Conservation (phyloP, 2,113 vertebrate genomes). For the Daubentonia madagascariensis region DNA sequence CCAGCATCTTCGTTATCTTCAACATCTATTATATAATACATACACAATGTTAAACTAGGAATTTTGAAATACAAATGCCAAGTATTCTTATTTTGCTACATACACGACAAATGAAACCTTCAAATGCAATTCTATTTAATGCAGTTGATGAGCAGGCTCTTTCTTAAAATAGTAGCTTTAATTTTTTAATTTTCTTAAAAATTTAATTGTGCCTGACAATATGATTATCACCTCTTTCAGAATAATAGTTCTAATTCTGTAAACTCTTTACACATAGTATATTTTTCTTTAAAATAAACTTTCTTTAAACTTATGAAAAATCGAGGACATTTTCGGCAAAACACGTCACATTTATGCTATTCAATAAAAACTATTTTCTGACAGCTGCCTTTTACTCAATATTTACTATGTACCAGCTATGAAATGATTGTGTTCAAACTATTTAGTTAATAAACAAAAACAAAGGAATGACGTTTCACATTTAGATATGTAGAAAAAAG, state of each 20-base stretch:
- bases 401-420: neutral
- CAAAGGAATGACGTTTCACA: conserved; percentile 7
- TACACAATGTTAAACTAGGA: neutral
- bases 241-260: neutral
- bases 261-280: neutral
- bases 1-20: conserved; percentile 86
- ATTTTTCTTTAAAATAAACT: conserved; percentile 5
- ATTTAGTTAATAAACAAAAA: conserved; percentile 28
- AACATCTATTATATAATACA: conserved; percentile 77
- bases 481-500: neutral
- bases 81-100: neutral
- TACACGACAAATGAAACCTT: neutral
- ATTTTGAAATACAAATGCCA: neutral
- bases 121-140: neutral
- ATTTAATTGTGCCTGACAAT: neutral
- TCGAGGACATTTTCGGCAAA: neutral
- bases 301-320: neutral
- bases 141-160: neutral
- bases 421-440: neutral
- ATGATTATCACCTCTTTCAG: neutral
- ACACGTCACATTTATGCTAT: neutral
- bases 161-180: conserved; percentile 3
- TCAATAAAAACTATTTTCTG: neutral
- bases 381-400: neutral
- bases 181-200: neutral